Evolutionary conservation across 2,888 invertebrate genomes (phyloP).

Genomic region (Poecilobothrus nobilitatus): DNA sequence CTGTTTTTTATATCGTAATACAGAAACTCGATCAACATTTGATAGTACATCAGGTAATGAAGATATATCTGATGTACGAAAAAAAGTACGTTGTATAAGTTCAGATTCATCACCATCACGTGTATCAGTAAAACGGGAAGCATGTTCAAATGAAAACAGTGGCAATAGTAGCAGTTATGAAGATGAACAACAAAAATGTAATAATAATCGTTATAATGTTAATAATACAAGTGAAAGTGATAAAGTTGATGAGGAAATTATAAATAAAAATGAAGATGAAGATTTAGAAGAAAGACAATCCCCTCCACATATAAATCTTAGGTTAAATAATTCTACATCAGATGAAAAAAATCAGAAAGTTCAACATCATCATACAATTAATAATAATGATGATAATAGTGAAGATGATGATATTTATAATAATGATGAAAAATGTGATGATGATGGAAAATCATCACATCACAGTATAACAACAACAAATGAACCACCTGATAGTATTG

Average conservation of each 20-base stretch:
- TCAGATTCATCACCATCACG: conserved; percentile 22
- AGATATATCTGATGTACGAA: conserved; percentile 31
- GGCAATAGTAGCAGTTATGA: conserved; percentile 22
- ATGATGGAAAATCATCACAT: conserved; percentile 38
- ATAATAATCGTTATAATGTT: conserved; percentile 23
- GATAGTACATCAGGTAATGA: conserved; percentile 47
- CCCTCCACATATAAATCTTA: not conserved
- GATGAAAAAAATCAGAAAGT: conserved; percentile 15
- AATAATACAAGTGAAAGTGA: conserved; percentile 29
- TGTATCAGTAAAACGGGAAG: conserved; percentile 23
- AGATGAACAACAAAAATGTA: conserved; percentile 15
- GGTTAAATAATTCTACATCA: not conserved
- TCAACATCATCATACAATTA: conserved; percentile 11
- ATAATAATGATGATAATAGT: conserved; percentile 17
- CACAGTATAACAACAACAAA: conserved; percentile 23
- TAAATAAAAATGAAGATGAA: conserved; percentile 18
- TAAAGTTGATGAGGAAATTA: conserved; percentile 23
- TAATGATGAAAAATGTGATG: conserved; percentile 45
- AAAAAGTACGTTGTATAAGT: conserved; percentile 23
- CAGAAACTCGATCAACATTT: conserved; percentile 22
- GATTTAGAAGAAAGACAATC: conserved; percentile 2
- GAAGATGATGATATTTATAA: conserved; percentile 28
- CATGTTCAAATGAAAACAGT: conserved; percentile 19
- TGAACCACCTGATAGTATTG: conserved; percentile 28
- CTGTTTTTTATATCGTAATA: conserved; percentile 34